A percentile compares a stretch with the other conserved stretches of the same genome.
These are phyloP conservation scores for Idaea straminata DNA, from an alignment of 2,888 invertebrate genomes.

Conservation along the genomic window DNA sequence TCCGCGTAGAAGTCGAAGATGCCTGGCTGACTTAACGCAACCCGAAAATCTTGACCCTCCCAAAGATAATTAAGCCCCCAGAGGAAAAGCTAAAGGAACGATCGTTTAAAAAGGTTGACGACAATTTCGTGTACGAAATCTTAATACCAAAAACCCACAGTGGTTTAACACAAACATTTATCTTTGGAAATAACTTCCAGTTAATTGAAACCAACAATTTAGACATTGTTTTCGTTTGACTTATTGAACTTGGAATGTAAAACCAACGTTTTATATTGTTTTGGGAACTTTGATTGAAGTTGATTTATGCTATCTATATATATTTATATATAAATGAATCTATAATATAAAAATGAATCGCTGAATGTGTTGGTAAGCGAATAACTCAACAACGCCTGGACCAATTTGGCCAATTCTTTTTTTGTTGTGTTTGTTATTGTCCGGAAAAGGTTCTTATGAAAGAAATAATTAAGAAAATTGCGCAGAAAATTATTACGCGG, in stretches of 20 bases:
- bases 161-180: slow-evolving; percentile 1
- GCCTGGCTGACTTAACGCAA: background rate
- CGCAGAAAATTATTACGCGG: no score
- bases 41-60: background rate
- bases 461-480: no score
- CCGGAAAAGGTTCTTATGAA: no score
- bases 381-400: no score
- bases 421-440: no score
- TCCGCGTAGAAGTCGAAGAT: no score
- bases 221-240: background rate
- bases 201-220: background rate
- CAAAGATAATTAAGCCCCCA: slow-evolving; percentile 4
- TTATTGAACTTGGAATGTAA: background rate
- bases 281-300: background rate
- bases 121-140: background rate
- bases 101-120: background rate
- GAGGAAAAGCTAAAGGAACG: background rate
- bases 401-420: no score
- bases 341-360: no score
- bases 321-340: no score
- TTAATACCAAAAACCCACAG: background rate
- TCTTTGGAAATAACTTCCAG: background rate
- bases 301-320: slow-evolving; percentile 6
- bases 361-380: no score
- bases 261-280: background rate